Conservation (phyloP, 2,113 vertebrate species). For the Pardalotus punctatus region DNA sequence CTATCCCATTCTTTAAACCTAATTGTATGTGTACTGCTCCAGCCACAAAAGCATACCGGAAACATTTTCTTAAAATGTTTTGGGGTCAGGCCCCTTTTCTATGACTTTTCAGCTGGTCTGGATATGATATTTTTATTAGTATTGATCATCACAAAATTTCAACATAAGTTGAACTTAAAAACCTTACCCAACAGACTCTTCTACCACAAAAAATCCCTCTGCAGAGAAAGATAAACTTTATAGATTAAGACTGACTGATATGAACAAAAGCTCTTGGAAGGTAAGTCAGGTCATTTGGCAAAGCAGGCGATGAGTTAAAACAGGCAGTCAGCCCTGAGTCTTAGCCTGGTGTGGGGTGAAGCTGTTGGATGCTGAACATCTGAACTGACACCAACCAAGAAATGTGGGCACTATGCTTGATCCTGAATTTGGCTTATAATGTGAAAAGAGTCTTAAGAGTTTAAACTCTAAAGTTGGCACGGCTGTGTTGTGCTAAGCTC, state of each 20-base stretch:
- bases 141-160: not conserved
- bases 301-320: not conserved
- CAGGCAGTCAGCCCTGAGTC: not conserved
- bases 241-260: not conserved
- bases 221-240: not conserved
- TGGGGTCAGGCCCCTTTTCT: not conserved
- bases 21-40: not conserved
- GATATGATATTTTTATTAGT: not conserved
- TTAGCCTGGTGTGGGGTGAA: not conserved
- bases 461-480: not conserved
- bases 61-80: not conserved
- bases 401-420: not conserved
- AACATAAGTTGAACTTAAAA: not conserved
- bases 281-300: not conserved
- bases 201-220: not conserved
- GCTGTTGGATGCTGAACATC: not conserved
- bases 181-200: not conserved
- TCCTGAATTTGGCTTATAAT: constrained; percentile 21
- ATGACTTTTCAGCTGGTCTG: not conserved
- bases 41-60: not conserved
- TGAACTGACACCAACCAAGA: not conserved
- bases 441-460: constrained; percentile 27
- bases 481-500: not conserved
- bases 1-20: not conserved
- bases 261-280: not conserved